A percentile compares a stretch with the other conserved stretches of the same genome.
Conservation (phyloP, 2,113 vertebrate species). For the Cyrtonyx montezumae region DNA sequence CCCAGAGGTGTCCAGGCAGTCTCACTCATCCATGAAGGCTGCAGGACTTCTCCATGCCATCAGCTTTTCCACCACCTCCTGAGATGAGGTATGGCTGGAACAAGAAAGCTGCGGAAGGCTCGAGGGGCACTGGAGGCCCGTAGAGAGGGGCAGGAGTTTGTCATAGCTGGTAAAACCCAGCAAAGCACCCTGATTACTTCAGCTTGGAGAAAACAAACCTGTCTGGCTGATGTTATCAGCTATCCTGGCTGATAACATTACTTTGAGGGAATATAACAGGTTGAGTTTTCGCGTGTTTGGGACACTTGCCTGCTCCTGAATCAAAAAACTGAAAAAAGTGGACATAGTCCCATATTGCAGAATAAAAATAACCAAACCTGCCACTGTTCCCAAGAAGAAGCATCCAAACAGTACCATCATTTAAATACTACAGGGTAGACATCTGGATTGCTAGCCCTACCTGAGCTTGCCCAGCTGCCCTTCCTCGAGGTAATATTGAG, state of each 20-base stretch:
- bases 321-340: background rate
- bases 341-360: background rate
- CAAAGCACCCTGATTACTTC: background rate
- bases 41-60: background rate
- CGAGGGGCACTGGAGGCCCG: no score
- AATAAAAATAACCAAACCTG: background rate
- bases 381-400: background rate
- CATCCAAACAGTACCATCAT: background rate
- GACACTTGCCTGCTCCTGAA: background rate
- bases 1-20: background rate
- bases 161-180: background rate
- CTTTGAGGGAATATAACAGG: background rate
- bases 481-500: background rate
- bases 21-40: accelerated
- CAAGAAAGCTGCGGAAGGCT: background rate
- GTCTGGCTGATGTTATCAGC: background rate
- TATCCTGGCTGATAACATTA: background rate
- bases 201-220: background rate
- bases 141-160: background rate
- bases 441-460: background rate
- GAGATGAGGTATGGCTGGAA: background rate
- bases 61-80: background rate
- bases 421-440: background rate
- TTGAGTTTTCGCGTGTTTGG: background rate
- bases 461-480: background rate